Conservation (phyloP, 2,113 vertebrate species). For the Porphyrio hochstetteri region DNA sequence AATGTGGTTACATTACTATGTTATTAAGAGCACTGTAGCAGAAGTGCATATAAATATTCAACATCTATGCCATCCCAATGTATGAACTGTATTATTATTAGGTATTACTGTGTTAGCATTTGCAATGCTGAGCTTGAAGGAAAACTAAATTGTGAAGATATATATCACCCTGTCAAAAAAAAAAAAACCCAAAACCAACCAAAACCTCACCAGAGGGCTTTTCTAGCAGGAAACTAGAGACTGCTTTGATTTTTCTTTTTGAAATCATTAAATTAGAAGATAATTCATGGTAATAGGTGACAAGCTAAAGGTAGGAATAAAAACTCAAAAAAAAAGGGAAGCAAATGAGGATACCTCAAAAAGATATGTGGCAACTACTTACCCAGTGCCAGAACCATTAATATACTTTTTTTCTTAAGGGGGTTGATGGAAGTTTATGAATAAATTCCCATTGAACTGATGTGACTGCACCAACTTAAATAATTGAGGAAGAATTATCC, state of each 20-base stretch:
- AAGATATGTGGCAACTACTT: background rate
- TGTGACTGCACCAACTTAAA: background rate
- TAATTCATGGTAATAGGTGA: background rate
- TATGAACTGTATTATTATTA: background rate
- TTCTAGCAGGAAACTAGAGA: background rate
- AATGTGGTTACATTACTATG: background rate
- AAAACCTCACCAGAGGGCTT: background rate
- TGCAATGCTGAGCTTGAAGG: background rate
- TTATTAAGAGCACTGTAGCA: background rate
- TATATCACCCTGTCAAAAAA: background rate
- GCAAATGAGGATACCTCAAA: background rate
- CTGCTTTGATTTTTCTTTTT: background rate
- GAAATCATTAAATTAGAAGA: background rate
- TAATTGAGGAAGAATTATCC: background rate
- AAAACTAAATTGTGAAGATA: background rate
- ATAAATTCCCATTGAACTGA: background rate
- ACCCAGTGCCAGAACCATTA: background rate
- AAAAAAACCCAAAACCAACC: no score
- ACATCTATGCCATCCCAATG: background rate
- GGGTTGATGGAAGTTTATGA: background rate
- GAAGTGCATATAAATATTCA: background rate
- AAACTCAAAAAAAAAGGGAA: background rate
- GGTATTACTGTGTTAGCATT: background rate
- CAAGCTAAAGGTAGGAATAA: background rate
- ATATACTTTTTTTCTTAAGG: background rate